Base-by-base conservation (phyloP, 2,888 invertebrate genomes). In the Taphrorychus bicolor region DNA sequence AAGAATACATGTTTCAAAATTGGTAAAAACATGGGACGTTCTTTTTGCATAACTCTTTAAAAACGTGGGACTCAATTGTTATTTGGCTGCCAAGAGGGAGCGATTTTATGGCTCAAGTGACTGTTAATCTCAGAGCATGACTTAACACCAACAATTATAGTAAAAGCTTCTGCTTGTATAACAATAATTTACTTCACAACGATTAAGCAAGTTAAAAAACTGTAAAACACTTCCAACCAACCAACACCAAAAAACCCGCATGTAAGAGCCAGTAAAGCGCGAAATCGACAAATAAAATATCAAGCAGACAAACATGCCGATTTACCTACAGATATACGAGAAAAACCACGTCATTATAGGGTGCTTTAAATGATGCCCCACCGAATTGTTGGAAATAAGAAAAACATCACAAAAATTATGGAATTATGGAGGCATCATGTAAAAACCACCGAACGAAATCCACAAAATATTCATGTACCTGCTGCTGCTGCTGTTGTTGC, bases 291-390 rank as follows among this genome's bases (percentile, higher is more conserved):
- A 54, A 41, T 17, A 24, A 65, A 65, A 59, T 54, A 53, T 54
- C 60, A 66, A 66, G 68, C 64, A 68, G 63, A 62, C 63, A 65
- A 69, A 69, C 65, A 69, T 66, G 65, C 65, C 61, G 58, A 60
- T 65, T 68, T 57, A 59, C 48, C 59, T 60, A 59, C 56, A 40
- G 48, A 18, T 18, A 40, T 45, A 16, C 17, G 45, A 17, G 16
- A 45, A 45, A 17, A 45, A 32, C 32, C 32, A 32, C 32, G 32
- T 32, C 32, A 32, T 32, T 32, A 9, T 11, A 32, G 32, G 32
- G 32, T 11, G 32, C 11, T 32, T 32, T 32, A 32, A 11, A 32
- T 32, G 11, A n/a, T n/a, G n/a, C n/a, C n/a, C n/a, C n/a, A n/a
- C n/a, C 32, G 3, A 9, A 32, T 7, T 32, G 11, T 9, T 3